Base-by-base conservation (phyloP, 2,113 vertebrate genomes). In the Hemibagrus wyckioides region DNA sequence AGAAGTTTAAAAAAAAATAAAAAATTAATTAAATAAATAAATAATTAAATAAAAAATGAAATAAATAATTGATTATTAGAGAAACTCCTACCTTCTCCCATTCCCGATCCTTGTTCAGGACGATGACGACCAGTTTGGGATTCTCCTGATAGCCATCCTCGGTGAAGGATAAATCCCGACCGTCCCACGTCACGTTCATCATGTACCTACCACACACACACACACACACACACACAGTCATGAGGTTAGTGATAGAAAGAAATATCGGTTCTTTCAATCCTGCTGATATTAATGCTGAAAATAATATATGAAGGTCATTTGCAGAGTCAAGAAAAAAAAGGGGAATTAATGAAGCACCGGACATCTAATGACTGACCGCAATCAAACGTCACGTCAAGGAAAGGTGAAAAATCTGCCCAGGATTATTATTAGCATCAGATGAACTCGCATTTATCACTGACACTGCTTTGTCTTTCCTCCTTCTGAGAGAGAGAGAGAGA, bases 111-210 rank as follows among this genome's bases (percentile, higher is more conserved):
- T 98, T 98, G 94, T 99, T 99, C 84, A 99, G 94, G 63, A 99
- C 97, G 0, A 98, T 97, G 92, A 99, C 97, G 93, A 98, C 97
- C 91, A 99, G 95, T 92, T 97, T 96, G 80, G 98, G 98, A 88
- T 97, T 94, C 6, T 97, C 97, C 91, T 99, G 98, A 83, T 99
- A 99, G 30, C 98, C 98, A 28, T 99, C 97, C 30, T 97, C 97
- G 0, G 98, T 99, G 95, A 99, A 99, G 90, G 98, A 99, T 95
- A 99, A 90, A 93, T 99, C 98, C 93, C 95, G 96, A 82, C 97
- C 97, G 87, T 98, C 96, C 98, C 98, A 99, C 0, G 97, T 98
- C 92, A 99, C 97, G 57, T 99, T 99, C 96, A 98, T 97, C 98
- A 99, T 98, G 91, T 98, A 99, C 94, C 98, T 99, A 93, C 90